phyloP scores from a whole-genome alignment of 1,140 invertebrate genomes.

The Pseudomyrmex pallidus region DNA sequence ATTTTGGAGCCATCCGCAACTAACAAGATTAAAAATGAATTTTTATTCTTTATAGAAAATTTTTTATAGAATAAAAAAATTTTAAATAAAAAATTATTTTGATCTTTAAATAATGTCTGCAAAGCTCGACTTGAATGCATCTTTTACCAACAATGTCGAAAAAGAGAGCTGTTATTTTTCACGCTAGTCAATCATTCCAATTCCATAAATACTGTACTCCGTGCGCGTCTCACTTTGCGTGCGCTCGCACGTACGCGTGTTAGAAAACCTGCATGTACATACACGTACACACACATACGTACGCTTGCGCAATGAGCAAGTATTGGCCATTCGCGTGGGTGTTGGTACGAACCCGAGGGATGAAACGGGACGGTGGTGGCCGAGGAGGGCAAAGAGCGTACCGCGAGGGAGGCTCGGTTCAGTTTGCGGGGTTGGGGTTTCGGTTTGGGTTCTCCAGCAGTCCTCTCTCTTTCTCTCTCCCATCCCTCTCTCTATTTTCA shows the following conservation, averaged over 20 bases:
- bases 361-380: slow-evolving; percentile 42
- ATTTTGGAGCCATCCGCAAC: no score
- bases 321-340: slow-evolving; percentile 39
- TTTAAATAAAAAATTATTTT: neutral
- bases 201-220: slow-evolving; percentile 33
- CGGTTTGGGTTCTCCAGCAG: slow-evolving; percentile 64
- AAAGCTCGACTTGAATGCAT: neutral
- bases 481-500: neutral
- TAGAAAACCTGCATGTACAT: neutral
- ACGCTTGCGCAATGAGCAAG: neutral
- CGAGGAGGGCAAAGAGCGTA: slow-evolving; percentile 37
- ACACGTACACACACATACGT: neutral
- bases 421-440: slow-evolving; percentile 65
- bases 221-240: slow-evolving; percentile 23
- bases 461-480: slow-evolving; percentile 7
- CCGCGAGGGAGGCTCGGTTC: slow-evolving; percentile 64
- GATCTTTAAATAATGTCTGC: neutral
- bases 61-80: neutral
- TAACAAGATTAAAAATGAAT: no score
- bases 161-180: neutral
- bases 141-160: neutral
- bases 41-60: no score
- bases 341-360: slow-evolving; percentile 39
- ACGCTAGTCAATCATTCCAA: slow-evolving; percentile 13
- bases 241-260: no score